Evolutionary conservation across 2,797 vertebrate species (phyloP).

Genomic region (Aldrovandia affinis): DNA sequence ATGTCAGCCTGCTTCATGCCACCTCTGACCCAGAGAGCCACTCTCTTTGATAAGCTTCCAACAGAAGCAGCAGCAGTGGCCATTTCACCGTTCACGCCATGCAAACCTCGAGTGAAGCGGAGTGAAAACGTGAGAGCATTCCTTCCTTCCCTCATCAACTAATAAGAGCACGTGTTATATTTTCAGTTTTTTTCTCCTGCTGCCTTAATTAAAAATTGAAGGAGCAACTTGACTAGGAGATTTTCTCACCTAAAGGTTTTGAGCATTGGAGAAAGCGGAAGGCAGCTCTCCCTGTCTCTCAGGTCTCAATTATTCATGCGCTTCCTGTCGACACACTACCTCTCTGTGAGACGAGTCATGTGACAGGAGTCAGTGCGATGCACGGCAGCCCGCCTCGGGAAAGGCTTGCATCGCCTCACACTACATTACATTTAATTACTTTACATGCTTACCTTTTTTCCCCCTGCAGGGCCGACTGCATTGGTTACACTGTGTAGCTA

Average conservation of each 20-base stretch:
- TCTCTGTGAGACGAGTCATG: neutral
- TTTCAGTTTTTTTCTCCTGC: neutral
- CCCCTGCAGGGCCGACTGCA: constrained; percentile 66
- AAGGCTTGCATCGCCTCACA: neutral
- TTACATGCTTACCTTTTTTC: neutral
- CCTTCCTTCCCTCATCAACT: neutral
- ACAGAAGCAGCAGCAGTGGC: neutral
- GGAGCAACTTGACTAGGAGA: neutral
- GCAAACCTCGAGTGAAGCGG: neutral
- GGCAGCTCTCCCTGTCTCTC: neutral
- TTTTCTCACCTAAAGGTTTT: neutral
- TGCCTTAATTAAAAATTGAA: constrained; percentile 16
- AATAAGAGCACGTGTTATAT: neutral
- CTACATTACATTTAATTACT: neutral
- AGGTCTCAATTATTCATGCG: constrained; percentile 28
- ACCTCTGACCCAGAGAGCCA: neutral
- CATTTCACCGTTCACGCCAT: neutral
- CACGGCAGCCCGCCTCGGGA: neutral
- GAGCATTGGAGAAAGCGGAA: neutral
- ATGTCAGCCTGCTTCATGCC: neutral
- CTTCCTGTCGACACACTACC: neutral
- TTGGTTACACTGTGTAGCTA: neutral
- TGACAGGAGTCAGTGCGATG: constrained; percentile 23
- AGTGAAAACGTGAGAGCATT: no score
- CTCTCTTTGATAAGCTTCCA: neutral